A percentile compares a stretch with the other conserved stretches of the same genome.
Conservation (phyloP, 2,113 vertebrate species). For the Aldabrachelys gigantea region DNA sequence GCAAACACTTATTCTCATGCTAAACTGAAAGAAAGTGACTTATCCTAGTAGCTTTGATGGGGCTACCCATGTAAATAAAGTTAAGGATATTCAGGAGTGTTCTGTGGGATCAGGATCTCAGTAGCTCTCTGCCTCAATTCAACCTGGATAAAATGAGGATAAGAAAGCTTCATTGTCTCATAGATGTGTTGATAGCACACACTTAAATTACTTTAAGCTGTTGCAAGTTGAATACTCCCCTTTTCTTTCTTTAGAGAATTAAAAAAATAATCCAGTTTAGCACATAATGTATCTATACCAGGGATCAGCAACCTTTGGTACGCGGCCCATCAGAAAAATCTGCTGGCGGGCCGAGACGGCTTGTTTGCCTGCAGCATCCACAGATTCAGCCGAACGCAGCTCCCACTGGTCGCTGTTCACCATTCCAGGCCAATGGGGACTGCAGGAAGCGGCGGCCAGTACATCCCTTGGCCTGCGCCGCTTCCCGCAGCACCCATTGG, state of each 20-base stretch:
- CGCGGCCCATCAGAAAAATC: too few relatives aligned
- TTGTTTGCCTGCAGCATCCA: too few relatives aligned
- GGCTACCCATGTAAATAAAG: not conserved
- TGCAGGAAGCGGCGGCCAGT: too few relatives aligned
- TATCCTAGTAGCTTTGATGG: not conserved
- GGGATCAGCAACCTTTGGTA: too few relatives aligned
- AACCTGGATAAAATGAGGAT: not conserved
- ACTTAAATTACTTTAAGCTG: not conserved
- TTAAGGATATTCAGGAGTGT: not conserved
- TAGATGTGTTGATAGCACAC: not conserved
- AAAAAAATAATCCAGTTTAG: not conserved
- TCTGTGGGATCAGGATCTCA: not conserved
- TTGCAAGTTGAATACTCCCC: not conserved
- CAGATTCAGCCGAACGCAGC: too few relatives aligned
- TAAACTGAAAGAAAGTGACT: not conserved
- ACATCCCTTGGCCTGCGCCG: too few relatives aligned
- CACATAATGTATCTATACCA: too few relatives aligned
- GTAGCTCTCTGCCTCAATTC: not conserved
- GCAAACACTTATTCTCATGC: not conserved
- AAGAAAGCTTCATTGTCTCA: not conserved
- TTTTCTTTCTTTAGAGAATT: not conserved
- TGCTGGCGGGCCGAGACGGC: too few relatives aligned
- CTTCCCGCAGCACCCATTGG: too few relatives aligned
- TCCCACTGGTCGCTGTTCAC: too few relatives aligned
- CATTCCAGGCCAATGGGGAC: too few relatives aligned